phyloP scores from a whole-genome alignment of 2,797 vertebrate species.

The Tragelaphus oryx region DNA sequence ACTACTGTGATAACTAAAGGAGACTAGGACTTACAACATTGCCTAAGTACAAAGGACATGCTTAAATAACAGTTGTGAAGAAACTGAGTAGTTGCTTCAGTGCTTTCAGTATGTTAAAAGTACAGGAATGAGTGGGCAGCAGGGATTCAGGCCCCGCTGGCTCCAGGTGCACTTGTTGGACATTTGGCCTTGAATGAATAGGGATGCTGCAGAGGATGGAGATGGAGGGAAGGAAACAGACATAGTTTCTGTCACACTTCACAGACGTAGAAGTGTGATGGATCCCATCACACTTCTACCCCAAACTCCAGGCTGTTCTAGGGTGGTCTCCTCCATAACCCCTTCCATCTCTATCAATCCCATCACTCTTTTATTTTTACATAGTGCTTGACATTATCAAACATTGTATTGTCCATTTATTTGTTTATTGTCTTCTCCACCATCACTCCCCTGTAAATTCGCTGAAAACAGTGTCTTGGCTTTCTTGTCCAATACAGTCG shows the following conservation, averaged over 20 bases:
- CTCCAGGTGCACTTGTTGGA: background rate
- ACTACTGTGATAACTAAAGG: background rate
- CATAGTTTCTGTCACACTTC: too few species aligned
- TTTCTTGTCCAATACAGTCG: background rate
- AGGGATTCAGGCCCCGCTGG: background rate
- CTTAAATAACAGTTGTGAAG: background rate
- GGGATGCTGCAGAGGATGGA: background rate
- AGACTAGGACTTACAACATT: background rate
- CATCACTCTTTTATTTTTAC: background rate
- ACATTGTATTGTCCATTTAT: background rate
- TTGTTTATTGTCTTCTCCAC: background rate
- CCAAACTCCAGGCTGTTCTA: background rate
- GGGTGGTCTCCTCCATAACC: background rate
- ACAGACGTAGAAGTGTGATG: too few species aligned
- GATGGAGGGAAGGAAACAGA: background rate
- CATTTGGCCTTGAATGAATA: background rate
- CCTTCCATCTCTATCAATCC: background rate
- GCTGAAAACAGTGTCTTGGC: background rate
- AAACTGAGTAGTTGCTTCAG: background rate
- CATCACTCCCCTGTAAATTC: background rate
- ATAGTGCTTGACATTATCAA: background rate
- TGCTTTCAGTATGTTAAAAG: background rate
- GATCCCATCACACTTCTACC: background rate
- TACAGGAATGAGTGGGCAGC: background rate
- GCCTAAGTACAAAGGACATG: background rate